Conservation (phyloP, 2,797 vertebrate genomes). For the Naso thynnoides region DNA sequence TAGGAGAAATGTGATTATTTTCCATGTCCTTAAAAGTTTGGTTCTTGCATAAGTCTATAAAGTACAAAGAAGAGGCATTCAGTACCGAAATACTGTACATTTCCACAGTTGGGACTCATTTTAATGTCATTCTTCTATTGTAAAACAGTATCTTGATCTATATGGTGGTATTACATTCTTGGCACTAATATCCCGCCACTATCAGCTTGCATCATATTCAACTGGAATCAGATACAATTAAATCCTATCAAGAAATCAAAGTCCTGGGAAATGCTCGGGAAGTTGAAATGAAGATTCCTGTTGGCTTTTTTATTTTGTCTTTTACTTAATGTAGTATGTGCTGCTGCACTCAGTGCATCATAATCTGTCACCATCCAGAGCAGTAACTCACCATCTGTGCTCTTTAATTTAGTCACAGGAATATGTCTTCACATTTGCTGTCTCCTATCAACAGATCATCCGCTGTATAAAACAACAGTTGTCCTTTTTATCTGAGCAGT, state of each 20-base stretch:
- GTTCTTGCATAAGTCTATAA: slow-evolving; percentile 8
- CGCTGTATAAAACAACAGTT: neutral
- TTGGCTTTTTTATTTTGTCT: slow-evolving; percentile 21
- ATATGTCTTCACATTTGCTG: neutral
- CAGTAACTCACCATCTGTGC: slow-evolving; percentile 20
- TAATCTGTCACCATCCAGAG: slow-evolving; percentile 20
- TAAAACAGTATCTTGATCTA: slow-evolving; percentile 5
- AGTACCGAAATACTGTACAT: slow-evolving; percentile 4
- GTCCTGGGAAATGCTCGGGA: neutral
- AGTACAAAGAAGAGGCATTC: neutral
- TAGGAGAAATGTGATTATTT: slow-evolving; percentile 29
- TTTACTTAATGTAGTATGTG: neutral
- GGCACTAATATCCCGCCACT: neutral
- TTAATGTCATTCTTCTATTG: slow-evolving; percentile 8
- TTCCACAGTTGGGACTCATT: neutral
- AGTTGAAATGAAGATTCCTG: slow-evolving; percentile 4
- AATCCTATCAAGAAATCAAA: slow-evolving; percentile 7
- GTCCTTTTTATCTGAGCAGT: neutral
- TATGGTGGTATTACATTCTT: neutral
- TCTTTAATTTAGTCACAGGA: slow-evolving; percentile 5
- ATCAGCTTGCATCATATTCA: neutral
- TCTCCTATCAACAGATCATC: neutral
- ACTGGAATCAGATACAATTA: neutral
- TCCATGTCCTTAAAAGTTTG: slow-evolving; percentile 37
- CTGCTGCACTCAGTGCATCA: slow-evolving; percentile 29